These are phyloP conservation scores for Ischnura elegans DNA, from an alignment of 2,888 invertebrate species.

Conservation along the genomic window DNA sequence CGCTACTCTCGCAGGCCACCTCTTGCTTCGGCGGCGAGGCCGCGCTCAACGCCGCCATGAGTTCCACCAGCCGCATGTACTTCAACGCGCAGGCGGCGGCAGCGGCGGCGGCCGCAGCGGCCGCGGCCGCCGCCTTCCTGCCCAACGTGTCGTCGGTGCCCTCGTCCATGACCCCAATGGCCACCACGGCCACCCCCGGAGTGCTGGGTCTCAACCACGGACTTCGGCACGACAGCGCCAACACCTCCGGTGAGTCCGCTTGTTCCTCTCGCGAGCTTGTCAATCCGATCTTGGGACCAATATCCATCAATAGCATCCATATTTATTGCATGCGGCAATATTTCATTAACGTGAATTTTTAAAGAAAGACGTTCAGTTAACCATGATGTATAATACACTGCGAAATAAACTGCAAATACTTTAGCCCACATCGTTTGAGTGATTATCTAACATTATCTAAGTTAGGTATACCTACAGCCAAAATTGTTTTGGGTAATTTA, in stretches of 20 bases:
- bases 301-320: no score
- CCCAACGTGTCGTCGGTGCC: conserved; percentile 76
- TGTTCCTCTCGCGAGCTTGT: background rate
- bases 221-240: conserved; percentile 76
- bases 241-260: conserved; percentile 76
- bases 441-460: no score
- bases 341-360: no score
- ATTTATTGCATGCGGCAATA: no score
- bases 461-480: no score
- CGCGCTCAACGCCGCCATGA: conserved; percentile 79
- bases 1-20: conserved; percentile 75
- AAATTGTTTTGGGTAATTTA: background rate
- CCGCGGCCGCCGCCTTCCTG: conserved; percentile 92
- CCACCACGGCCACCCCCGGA: conserved; percentile 69
- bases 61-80: conserved; percentile 85
- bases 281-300: no score
- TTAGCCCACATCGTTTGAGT: no score
- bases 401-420: no score
- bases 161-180: conserved; percentile 73
- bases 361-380: no score
- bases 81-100: conserved; percentile 96
- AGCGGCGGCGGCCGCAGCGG: conserved; percentile 92
- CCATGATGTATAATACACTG: no score
- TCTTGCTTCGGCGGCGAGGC: conserved; percentile 69
- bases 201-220: conserved; percentile 76